Conservation (phyloP, 2,113 vertebrate species). For the Bubalus kerabau region DNA sequence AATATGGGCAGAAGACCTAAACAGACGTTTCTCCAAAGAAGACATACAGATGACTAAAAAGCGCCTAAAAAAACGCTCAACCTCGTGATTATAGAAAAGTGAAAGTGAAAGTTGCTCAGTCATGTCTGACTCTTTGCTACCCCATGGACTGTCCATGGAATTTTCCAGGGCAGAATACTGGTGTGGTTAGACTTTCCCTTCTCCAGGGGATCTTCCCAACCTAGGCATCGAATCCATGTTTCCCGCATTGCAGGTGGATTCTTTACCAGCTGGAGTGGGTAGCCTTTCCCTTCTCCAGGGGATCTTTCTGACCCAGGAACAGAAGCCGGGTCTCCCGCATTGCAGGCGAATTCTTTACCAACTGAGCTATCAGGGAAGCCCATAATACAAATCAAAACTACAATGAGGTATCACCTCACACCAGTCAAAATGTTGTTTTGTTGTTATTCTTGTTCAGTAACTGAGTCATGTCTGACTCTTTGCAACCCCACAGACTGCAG, state of each 20-base stretch:
- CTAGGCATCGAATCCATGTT: neutral
- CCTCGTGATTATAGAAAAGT: neutral
- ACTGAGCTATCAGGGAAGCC: neutral
- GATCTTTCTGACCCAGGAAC: no score
- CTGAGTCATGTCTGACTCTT: neutral
- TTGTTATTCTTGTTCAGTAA: neutral
- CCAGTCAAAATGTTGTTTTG: neutral
- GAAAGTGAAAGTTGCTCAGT: neutral
- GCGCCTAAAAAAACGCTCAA: neutral
- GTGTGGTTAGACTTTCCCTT: neutral
- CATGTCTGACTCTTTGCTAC: neutral
- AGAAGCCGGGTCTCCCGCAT: no score
- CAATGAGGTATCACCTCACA: neutral
- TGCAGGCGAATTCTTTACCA: neutral
- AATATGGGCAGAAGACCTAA: neutral
- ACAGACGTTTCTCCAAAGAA: neutral
- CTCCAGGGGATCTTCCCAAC: neutral
- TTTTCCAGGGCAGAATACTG: neutral
- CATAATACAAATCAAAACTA: neutral
- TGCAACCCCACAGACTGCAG: neutral
- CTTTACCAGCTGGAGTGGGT: no score
- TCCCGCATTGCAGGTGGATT: neutral
- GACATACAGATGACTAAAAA: neutral
- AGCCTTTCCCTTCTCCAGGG: no score
- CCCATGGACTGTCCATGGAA: neutral